Percentiles rank a stretch among this genome's conserved stretches.
Conservation (phyloP, 2,113 vertebrate genomes). For the Rousettus leschenaultii region DNA sequence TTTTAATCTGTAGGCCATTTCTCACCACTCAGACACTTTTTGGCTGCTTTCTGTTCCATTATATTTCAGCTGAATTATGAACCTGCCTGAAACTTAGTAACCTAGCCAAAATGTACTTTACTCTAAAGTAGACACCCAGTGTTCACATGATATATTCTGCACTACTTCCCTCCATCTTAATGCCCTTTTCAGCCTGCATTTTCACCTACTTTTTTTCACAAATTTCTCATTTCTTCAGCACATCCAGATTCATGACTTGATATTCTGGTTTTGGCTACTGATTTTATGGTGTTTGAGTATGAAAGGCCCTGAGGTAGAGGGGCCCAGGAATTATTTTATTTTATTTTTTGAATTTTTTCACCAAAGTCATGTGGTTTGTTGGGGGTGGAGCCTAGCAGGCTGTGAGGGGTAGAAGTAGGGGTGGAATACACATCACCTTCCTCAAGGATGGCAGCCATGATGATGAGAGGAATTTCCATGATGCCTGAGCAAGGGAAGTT, state of each 20-base stretch:
- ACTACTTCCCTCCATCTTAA: not conserved
- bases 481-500: not conserved
- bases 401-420: not conserved
- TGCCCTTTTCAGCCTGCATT: not conserved
- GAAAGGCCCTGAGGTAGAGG: not conserved
- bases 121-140: too few species aligned
- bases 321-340: not conserved
- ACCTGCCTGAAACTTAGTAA: not conserved
- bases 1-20: not conserved
- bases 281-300: not conserved
- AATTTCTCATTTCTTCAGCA: not conserved
- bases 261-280: not conserved
- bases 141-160: not conserved
- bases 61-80: not conserved
- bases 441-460: not conserved
- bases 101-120: not conserved
- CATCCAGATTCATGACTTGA: not conserved
- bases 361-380: not conserved
- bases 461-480: slow-evolving; percentile 4
- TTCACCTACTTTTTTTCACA: not conserved
- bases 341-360: not conserved
- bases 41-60: not conserved
- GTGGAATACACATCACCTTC: not conserved
- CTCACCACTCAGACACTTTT: not conserved
- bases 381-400: too few species aligned